Percentiles rank a stretch among this genome's conserved stretches.
Conservation (phyloP, 2,797 vertebrate species). For the Phataginus tetradactyla region DNA sequence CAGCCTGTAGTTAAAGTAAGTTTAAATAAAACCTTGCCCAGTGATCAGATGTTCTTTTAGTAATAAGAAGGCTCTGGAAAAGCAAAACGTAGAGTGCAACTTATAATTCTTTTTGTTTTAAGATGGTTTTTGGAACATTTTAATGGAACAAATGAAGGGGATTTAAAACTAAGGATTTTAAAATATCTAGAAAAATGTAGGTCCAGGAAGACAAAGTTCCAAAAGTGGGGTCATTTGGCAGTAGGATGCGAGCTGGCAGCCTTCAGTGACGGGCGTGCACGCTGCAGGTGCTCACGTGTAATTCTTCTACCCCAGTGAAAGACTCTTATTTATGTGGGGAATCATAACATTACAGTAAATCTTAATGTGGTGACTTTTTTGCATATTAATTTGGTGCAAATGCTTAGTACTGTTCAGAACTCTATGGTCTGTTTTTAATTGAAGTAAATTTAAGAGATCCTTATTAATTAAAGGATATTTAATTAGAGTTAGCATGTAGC, state of each 20-base stretch:
- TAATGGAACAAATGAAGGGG: not conserved
- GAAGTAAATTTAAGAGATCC: not conserved
- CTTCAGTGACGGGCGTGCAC: accelerated
- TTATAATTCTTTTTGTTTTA: not conserved
- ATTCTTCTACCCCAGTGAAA: not conserved
- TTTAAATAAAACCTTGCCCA: not conserved
- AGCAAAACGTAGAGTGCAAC: not conserved
- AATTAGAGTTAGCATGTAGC: not conserved
- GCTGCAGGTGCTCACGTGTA: not conserved
- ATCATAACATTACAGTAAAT: not conserved
- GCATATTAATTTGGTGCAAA: not conserved
- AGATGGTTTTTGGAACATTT: not conserved
- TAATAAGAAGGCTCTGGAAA: not conserved
- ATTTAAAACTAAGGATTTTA: not conserved
- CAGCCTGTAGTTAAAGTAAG: not conserved
- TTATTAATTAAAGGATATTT: not conserved
- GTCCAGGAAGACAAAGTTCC: not conserved
- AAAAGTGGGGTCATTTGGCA: not conserved
- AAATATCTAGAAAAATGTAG: not conserved
- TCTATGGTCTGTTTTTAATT: not conserved
- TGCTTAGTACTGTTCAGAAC: not conserved
- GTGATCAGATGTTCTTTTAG: not conserved
- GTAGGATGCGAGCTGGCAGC: not conserved
- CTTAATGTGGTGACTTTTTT: not conserved
- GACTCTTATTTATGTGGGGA: not conserved